Conservation (phyloP, 1,140 invertebrate genomes). For the Neoseiulus cucumeris region DNA sequence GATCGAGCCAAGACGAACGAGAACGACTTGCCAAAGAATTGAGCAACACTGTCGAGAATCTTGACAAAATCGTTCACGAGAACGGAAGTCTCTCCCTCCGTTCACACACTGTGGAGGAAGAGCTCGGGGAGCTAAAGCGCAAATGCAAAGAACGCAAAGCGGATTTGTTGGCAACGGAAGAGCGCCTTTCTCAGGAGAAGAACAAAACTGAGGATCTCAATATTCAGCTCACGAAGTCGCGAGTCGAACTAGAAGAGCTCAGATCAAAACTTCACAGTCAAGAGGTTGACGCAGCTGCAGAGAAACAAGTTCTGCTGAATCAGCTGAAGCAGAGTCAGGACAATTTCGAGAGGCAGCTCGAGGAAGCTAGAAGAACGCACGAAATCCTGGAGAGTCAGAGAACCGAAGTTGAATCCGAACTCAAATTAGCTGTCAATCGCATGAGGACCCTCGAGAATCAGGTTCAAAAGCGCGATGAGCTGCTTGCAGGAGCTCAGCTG, state of each 20-base stretch:
- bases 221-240: not conserved
- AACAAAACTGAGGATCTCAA: not conserved
- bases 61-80: not conserved
- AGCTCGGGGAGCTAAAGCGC: not conserved
- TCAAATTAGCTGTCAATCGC: not conserved
- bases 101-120: not conserved
- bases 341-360: not conserved
- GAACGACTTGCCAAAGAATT: not conserved
- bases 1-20: not conserved
- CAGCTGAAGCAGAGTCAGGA: not conserved
- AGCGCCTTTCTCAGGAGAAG: not conserved
- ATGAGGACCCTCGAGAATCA: constrained; percentile 1
- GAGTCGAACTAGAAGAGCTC: not conserved
- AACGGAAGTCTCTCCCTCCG: not conserved
- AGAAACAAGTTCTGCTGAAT: not conserved
- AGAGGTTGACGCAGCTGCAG: not conserved
- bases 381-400: not conserved
- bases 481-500: not conserved
- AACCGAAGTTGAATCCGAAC: not conserved
- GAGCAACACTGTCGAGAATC: not conserved
- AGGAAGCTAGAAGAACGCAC: not conserved
- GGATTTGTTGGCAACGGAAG: not conserved
- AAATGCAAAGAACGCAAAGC: not conserved
- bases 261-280: not conserved
- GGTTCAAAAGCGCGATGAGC: not conserved